Conservation (phyloP, 1,140 invertebrate species). For the Glossosoma conforme region DNA sequence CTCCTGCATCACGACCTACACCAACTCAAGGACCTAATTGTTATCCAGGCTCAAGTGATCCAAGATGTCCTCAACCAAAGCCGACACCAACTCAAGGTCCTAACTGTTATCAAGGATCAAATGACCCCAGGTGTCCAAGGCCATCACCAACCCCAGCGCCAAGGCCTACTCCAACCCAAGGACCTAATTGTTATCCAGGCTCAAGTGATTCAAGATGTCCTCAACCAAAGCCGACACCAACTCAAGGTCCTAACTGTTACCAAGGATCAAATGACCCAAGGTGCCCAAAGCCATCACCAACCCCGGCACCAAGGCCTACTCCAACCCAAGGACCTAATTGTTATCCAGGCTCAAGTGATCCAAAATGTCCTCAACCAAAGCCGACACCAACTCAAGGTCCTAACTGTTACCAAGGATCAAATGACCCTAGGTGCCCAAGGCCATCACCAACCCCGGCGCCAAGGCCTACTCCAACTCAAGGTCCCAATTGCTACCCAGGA, state of each 20-base stretch:
- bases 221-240: constrained; percentile 17
- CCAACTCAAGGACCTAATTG: constrained; percentile 31
- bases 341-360: constrained; percentile 36
- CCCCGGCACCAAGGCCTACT: constrained; percentile 7
- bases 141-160: constrained; percentile 49
- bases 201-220: constrained; percentile 34
- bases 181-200: constrained; percentile 34
- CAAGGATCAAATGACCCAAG: constrained; percentile 19
- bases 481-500: constrained; percentile 39
- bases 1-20: constrained; percentile 34
- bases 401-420: constrained; percentile 33
- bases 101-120: constrained; percentile 53
- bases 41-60: constrained; percentile 37
- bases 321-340: constrained; percentile 28
- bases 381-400: background rate
- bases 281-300: constrained; percentile 24
- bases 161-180: constrained; percentile 37
- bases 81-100: constrained; percentile 33
- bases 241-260: constrained; percentile 37
- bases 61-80: constrained; percentile 34
- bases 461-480: no score
- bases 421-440: constrained; percentile 35
- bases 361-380: constrained; percentile 33
- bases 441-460: constrained; percentile 12
- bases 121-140: constrained; percentile 54